A percentile compares a stretch with the other conserved stretches of the same genome.
Evolutionary conservation across 2,113 vertebrate genomes (phyloP).

Genomic region (Calyptomena viridis): DNA sequence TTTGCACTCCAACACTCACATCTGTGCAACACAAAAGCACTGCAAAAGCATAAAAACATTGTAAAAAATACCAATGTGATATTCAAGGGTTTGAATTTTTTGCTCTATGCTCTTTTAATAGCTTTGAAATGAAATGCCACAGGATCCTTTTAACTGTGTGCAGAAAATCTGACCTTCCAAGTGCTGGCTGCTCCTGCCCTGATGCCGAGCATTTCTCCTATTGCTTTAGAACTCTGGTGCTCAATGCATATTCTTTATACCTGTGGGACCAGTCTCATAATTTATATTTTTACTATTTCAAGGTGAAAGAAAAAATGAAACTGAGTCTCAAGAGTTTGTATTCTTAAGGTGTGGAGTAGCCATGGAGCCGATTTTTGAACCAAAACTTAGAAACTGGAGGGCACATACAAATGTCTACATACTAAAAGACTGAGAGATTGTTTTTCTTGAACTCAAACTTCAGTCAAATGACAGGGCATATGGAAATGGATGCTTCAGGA

Average conservation of each 20-base stretch:
- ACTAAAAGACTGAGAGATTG: neutral
- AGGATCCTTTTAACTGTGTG: neutral
- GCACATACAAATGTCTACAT: neutral
- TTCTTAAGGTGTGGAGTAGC: neutral
- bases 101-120: neutral
- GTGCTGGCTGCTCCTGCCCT: neutral
- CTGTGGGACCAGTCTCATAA: neutral
- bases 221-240: neutral
- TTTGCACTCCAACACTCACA: neutral
- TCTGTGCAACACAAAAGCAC: neutral
- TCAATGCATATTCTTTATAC: neutral
- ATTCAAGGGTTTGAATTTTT: neutral
- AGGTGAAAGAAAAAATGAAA: neutral
- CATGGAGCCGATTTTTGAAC: neutral
- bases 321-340: neutral
- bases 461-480: neutral
- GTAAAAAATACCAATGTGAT: neutral
- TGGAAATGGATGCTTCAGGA: conserved; percentile 3
- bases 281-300: neutral
- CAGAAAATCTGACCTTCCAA: neutral
- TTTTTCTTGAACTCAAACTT: conserved; percentile 17
- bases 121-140: neutral
- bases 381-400: neutral
- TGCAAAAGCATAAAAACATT: neutral
- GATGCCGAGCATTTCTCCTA: neutral